Evolutionary conservation across 2,113 vertebrate genomes (phyloP).

Genomic region (Oncorhynchus kisutch): DNA sequence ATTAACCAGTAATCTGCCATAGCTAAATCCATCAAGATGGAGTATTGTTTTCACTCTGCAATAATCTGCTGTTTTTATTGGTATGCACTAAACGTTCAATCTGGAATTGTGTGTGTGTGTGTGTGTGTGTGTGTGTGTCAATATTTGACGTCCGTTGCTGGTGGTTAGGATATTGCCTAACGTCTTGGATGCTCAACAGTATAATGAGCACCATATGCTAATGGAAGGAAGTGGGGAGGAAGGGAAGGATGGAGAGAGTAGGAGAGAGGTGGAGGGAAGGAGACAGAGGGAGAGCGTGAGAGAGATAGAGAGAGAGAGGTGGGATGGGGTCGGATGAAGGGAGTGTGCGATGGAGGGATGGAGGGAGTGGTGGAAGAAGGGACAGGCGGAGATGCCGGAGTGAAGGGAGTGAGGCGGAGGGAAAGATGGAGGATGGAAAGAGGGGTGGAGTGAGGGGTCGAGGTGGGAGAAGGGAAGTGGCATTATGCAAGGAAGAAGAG

Average conservation of each 20-base stretch:
- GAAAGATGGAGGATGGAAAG: background rate
- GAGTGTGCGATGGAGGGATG: background rate
- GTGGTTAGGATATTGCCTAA: slow-evolving; percentile 34
- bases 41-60: background rate
- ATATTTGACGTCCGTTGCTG: slow-evolving; percentile 12
- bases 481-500: too few relatives aligned
- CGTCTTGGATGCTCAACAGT: slow-evolving; percentile 28
- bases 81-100: too few relatives aligned
- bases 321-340: background rate
- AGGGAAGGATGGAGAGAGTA: background rate
- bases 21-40: background rate
- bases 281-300: background rate
- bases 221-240: background rate
- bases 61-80: background rate
- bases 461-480: too few relatives aligned
- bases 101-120: background rate
- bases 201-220: slow-evolving; percentile 50
- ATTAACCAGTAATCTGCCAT: background rate
- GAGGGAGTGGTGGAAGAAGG: background rate
- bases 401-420: background rate
- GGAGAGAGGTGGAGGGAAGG: background rate
- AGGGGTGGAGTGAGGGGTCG: background rate
- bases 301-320: background rate
- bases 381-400: background rate
- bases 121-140: background rate